Conservation (phyloP, 2,113 vertebrate genomes). For the Rousettus leschenaultii region DNA sequence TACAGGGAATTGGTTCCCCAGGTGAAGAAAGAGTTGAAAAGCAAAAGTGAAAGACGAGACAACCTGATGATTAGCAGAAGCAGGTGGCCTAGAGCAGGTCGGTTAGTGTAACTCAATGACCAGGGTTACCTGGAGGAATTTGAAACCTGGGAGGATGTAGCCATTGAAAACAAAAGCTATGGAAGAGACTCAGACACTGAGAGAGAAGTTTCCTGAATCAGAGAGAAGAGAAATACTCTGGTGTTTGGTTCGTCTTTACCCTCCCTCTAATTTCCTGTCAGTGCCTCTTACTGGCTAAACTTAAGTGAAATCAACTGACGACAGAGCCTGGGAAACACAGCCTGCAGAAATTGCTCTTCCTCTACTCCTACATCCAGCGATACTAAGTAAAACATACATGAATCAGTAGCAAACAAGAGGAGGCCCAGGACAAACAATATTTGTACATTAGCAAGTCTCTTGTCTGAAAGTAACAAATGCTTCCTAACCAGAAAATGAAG, state of each 20-base stretch:
- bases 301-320: background rate
- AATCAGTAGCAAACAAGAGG: background rate
- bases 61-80: background rate
- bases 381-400: background rate
- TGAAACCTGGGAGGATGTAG: background rate
- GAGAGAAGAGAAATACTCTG: background rate
- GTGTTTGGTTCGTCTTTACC: background rate
- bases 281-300: background rate
- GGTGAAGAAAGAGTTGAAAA: background rate
- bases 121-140: background rate
- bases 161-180: background rate
- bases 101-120: background rate
- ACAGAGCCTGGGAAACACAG: background rate
- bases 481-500: background rate
- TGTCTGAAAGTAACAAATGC: background rate
- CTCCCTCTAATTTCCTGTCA: background rate
- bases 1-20: background rate
- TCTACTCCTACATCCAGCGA: fast-evolving
- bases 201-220: background rate
- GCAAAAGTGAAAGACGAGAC: background rate
- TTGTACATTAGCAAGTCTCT: background rate
- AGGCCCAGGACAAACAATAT: background rate
- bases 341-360: background rate
- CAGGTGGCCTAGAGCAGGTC: background rate
- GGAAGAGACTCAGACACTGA: background rate